phyloP scores from a whole-genome alignment of 2,888 invertebrate species.

The Hypolimnas misippus region DNA sequence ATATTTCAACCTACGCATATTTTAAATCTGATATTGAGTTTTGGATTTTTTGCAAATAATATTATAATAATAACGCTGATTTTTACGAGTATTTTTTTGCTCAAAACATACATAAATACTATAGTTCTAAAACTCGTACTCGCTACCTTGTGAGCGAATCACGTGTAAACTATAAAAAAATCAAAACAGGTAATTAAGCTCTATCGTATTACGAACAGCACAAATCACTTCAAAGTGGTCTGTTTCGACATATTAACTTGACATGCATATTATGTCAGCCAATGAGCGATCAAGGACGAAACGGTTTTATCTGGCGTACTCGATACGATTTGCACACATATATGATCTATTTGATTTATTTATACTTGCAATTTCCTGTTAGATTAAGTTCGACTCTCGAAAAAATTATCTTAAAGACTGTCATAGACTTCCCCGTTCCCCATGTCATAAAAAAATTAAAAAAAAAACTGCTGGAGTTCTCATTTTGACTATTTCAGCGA shows the following conservation, averaged over 20 bases:
- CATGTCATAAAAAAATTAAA: no score
- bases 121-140: neutral
- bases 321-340: neutral
- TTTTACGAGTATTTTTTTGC: no score
- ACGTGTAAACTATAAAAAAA: neutral
- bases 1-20: no score
- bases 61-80: no score
- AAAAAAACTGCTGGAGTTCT: no score
- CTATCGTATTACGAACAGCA: neutral
- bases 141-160: neutral
- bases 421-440: no score
- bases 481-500: no score
- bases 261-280: neutral
- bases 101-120: neutral
- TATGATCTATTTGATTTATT: neutral
- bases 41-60: no score
- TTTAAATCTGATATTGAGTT: no score
- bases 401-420: no score
- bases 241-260: constrained; percentile 3
- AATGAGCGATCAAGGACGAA: constrained; percentile 1
- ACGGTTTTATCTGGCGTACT: neutral
- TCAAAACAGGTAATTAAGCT: neutral
- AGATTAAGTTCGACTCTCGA: no score
- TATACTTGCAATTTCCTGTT: no score
- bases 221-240: neutral